These are phyloP conservation scores for Dryobates pubescens DNA, from an alignment of 2,797 vertebrate species.

Conservation along the genomic window DNA sequence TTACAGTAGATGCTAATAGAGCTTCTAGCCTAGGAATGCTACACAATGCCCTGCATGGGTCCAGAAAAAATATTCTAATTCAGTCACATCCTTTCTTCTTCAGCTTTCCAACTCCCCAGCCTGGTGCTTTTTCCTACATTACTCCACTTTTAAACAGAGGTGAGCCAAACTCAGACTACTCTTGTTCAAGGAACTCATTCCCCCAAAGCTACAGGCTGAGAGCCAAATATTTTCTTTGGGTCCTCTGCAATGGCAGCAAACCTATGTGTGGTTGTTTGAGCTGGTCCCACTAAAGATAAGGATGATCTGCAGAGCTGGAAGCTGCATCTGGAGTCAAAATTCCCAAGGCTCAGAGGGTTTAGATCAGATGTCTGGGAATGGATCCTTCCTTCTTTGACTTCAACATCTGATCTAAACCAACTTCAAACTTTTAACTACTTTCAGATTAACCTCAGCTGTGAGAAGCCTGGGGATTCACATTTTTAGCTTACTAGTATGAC, in stretches of 20 bases:
- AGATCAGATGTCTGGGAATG: slow-evolving; percentile 57
- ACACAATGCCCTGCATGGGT: background rate
- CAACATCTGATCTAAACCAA: slow-evolving; percentile 52
- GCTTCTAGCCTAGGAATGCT: background rate
- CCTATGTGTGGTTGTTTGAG: background rate
- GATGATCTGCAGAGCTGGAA: slow-evolving; percentile 57
- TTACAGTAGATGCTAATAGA: slow-evolving; percentile 44
- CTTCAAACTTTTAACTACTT: slow-evolving; percentile 38
- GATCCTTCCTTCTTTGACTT: slow-evolving; percentile 27
- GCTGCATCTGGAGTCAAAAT: slow-evolving; percentile 54
- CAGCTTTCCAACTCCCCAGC: background rate
- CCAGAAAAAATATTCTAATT: background rate
- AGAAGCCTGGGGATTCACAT: slow-evolving; percentile 55
- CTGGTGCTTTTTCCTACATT: background rate
- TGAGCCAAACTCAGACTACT: slow-evolving; percentile 6
- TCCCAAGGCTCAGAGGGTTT: slow-evolving; percentile 33
- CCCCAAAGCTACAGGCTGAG: background rate
- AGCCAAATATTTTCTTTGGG: background rate
- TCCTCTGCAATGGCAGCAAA: slow-evolving; percentile 30
- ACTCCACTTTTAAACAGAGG: background rate
- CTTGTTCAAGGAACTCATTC: background rate
- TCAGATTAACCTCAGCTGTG: slow-evolving; percentile 60
- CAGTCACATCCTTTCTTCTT: background rate
- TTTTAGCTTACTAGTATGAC: slow-evolving; percentile 61
- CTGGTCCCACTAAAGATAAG: slow-evolving; percentile 44